Base-by-base conservation (phyloP, 2,888 invertebrate genomes). In the Fragum sueziense region DNA sequence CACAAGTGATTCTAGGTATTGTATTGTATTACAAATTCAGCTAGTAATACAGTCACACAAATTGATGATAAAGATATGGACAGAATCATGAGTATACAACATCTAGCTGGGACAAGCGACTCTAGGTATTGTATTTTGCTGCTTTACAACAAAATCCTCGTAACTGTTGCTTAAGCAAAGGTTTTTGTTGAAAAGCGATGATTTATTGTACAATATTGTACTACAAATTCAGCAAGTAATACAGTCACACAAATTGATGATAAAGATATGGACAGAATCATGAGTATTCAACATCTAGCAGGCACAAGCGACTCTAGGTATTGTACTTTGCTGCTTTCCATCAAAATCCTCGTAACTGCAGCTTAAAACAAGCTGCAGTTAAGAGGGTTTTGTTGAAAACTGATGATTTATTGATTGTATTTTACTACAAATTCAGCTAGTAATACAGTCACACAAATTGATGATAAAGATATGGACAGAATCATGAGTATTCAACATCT, bases 151-250 rank as follows among this genome's bases (percentile, higher is more conserved):
- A n/a, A n/a, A n/a, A n/a, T n/a, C n/a, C n/a, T n/a, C n/a, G n/a
- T n/a, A n/a, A n/a, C n/a, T n/a, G n/a, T n/a, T n/a, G n/a, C n/a
- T n/a, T n/a, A n/a, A n/a, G n/a, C n/a, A n/a, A n/a, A n/a, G n/a
- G n/a, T n/a, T n/a, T n/a, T n/a, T n/a, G n/a, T n/a, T n/a, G n/a
- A n/a, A n/a, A n/a, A n/a, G n/a, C n/a, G n/a, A n/a, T n/a, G n/a
- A n/a, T n/a, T n/a, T n/a, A n/a, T n/a, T n/a, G n/a, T n/a, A n/a
- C n/a, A n/a, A n/a, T n/a, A n/a, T n/a, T n/a, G n/a, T n/a, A n/a
- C n/a, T n/a, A n/a, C n/a, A n/a, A n/a, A n/a, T n/a, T n/a, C 91
- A 9, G 90, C 90, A 27, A 89, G 89, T 52, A 86, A 91, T 82
- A 89, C 83, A 11, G 88, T 88, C 57, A 90, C 82, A 9, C 81